Evolutionary conservation across 2,113 vertebrate species (phyloP), one percentile per base, ranked within the genome.

Genomic region (Heterotilapia buettikoferi): DNA sequence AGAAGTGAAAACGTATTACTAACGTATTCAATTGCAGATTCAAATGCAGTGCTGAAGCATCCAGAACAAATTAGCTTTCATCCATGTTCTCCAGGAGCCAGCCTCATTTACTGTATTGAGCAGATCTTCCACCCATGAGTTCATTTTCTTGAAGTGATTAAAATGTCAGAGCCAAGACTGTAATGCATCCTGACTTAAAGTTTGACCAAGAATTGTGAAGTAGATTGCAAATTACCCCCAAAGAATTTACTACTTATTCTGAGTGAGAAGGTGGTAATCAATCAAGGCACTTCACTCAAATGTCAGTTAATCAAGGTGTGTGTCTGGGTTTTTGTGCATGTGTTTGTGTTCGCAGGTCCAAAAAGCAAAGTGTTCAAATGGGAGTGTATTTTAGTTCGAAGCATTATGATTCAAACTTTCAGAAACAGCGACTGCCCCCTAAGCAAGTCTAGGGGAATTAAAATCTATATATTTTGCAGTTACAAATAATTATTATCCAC

Each of bases 111-210:
- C 87, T 88, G 85, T 84, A 85, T 86, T 31, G 45, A 88, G 88
- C 63, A 92, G 45, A 90, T 94, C 90, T 47, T 90, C 81, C 89
- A 88, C 90, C 87, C 89, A 89, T 89, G 56, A 89, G 57, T 90
- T 91, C 52, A 89, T 92, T 93, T 92, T 88, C 86, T 56, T 63
- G 36, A 40, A 84, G 87, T 92, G 91, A 95, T 95, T 95, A 95
- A 94, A 95, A 92, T 92, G 94, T 96, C 94, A 96, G 80, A 24
- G 91, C 83, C 78, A 40, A 76, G 71, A 53, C 57, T 38, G 43
- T 94, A 95, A 96, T 94, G 71, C 84, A 83, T 90, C 79, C 90
- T 88, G 94, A 94, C 93, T 92, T 83, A 14, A 90, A 89, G 92
- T 91, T 94, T 93, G 85, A 92, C 86, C 61, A 80, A 84, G 90